These are phyloP conservation scores for Mus minutoides DNA, from an alignment of 2,797 vertebrate species.

Conservation along the genomic window DNA sequence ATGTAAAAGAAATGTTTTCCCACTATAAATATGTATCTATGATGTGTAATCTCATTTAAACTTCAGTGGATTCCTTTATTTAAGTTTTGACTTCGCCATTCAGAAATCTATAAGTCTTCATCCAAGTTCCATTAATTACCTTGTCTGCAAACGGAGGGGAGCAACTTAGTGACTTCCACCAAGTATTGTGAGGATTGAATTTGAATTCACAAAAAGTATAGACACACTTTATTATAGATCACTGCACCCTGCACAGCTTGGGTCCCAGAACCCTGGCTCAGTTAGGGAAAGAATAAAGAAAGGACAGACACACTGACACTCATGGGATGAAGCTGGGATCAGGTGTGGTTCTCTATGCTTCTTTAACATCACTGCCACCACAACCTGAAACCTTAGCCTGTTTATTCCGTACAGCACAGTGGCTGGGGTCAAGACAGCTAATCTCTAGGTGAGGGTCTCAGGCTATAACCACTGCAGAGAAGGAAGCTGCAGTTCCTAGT, in stretches of 20 bases:
- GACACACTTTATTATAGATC: background rate
- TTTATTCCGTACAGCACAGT: too few species aligned
- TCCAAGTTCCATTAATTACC: background rate
- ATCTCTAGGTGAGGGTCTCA: background rate
- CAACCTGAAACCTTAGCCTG: too few species aligned
- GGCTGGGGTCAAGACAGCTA: background rate
- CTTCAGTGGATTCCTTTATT: background rate
- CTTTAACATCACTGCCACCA: background rate
- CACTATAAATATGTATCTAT: background rate
- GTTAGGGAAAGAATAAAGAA: background rate
- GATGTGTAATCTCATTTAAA: slow-evolving; percentile 18
- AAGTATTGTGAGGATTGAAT: background rate
- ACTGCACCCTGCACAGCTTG: background rate
- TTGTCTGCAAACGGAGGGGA: slow-evolving; percentile 17
- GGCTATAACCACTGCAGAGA: too few species aligned
- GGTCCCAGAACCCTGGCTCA: background rate
- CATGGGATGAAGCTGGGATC: too few species aligned
- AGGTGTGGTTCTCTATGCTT: background rate
- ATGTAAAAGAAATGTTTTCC: background rate
- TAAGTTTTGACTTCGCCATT: slow-evolving; percentile 32
- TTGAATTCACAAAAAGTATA: background rate
- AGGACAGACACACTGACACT: background rate
- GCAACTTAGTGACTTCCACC: background rate
- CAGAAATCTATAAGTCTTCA: slow-evolving; percentile 1
- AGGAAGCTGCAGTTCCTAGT: background rate